A percentile compares a stretch with the other conserved stretches of the same genome.
Conservation (phyloP, 2,888 invertebrate genomes). For the Acleris sparsana region DNA sequence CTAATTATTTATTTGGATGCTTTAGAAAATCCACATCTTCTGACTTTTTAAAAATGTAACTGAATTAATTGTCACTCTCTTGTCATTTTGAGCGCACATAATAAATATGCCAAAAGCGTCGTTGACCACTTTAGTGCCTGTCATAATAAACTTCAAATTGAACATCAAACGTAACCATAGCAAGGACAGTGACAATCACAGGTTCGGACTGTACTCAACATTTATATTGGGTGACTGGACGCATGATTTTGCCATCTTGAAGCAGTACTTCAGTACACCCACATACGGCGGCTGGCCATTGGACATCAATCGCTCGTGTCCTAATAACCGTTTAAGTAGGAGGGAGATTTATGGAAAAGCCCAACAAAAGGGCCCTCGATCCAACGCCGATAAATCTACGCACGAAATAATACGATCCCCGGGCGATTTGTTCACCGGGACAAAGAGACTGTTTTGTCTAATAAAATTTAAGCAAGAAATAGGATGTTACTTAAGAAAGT, state of each 20-base stretch:
- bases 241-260: conserved; percentile 4
- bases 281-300: conserved; percentile 40
- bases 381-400: conserved; percentile 78
- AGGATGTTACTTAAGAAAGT: conserved; percentile 17
- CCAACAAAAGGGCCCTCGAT: conserved; percentile 76
- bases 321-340: conserved; percentile 81
- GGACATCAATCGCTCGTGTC: conserved; percentile 75
- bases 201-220: background rate
- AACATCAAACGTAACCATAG: too few species aligned
- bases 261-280: conserved; percentile 8
- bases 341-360: conserved; percentile 77
- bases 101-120: too few species aligned
- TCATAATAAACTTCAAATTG: too few species aligned
- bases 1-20: too few species aligned
- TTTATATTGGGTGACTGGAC: too few species aligned
- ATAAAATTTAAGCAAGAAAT: conserved; percentile 65
- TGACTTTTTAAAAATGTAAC: too few species aligned
- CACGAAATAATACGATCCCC: conserved; percentile 78
- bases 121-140: too few species aligned
- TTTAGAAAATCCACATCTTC: too few species aligned
- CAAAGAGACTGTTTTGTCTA: conserved; percentile 74
- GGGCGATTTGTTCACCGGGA: conserved; percentile 73
- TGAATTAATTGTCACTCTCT: too few species aligned
- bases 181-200: too few species aligned
- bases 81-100: too few species aligned